A percentile compares a stretch with the other conserved stretches of the same genome.
These are phyloP conservation scores for Rosalia funebris DNA, from an alignment of 2,888 invertebrate genomes.

Conservation along the genomic window DNA sequence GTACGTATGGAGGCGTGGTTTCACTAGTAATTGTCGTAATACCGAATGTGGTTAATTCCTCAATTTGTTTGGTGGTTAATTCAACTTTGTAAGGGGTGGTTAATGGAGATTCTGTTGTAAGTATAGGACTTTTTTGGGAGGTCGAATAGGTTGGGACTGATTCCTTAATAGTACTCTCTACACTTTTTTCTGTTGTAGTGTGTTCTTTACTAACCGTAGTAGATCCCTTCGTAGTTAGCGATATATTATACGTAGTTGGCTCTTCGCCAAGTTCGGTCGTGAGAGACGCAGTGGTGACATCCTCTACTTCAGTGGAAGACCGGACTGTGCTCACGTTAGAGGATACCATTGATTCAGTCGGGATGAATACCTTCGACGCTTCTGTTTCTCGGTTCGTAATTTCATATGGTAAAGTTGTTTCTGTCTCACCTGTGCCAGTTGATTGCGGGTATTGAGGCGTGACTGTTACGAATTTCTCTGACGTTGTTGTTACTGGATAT, in stretches of 20 bases:
- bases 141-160: neutral
- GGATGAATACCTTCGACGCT: neutral
- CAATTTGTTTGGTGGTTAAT: neutral
- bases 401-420: slow-evolving; percentile 1
- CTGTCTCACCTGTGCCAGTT: slow-evolving; percentile 19
- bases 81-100: slow-evolving; percentile 17
- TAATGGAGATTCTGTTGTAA: slow-evolving; percentile 1
- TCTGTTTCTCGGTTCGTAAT: neutral
- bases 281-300: neutral
- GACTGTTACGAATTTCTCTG: slow-evolving; percentile 36
- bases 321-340: neutral
- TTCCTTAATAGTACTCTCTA: slow-evolving; percentile 12
- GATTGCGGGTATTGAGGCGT: slow-evolving; percentile 34
- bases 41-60: slow-evolving; percentile 4
- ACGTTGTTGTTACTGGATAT: slow-evolving; percentile 38
- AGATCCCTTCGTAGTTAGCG: neutral
- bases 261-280: neutral
- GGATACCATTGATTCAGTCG: slow-evolving; percentile 24
- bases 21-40: neutral
- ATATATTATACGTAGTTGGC: neutral
- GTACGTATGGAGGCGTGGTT: neutral
- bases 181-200: slow-evolving; percentile 25
- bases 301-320: neutral
- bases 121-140: neutral
- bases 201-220: slow-evolving; percentile 3